Evolutionary conservation across 2,113 vertebrate species (phyloP).

Genomic region (Chlamydotis undulata): DNA sequence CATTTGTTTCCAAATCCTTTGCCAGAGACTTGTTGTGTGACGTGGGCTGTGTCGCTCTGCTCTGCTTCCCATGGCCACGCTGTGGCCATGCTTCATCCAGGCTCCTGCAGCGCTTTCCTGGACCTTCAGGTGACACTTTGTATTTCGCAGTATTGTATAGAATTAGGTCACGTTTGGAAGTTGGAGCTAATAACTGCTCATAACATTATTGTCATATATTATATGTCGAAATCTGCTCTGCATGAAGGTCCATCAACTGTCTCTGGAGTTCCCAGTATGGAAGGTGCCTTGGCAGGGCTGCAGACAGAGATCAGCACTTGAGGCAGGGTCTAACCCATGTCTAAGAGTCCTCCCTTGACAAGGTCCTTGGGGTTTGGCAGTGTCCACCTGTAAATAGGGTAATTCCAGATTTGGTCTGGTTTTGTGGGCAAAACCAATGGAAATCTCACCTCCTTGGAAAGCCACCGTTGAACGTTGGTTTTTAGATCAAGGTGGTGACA

Average conservation of each 20-base stretch:
- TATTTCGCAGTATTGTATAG: background rate
- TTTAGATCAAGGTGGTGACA: background rate
- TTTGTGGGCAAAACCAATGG: background rate
- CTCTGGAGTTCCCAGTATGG: background rate
- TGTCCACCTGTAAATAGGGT: background rate
- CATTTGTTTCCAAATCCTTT: background rate
- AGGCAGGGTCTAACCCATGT: background rate
- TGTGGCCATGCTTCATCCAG: background rate
- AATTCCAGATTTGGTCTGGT: background rate
- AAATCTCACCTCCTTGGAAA: background rate
- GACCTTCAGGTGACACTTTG: background rate
- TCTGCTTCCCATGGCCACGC: background rate
- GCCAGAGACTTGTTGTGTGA: background rate
- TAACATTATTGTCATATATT: background rate
- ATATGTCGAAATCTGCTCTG: background rate
- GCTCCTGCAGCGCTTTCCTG: background rate
- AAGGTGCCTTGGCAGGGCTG: background rate
- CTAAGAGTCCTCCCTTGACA: background rate
- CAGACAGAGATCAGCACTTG: background rate
- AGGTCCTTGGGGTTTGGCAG: background rate
- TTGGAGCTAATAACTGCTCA: background rate
- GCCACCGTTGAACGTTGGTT: background rate
- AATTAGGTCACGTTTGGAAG: background rate
- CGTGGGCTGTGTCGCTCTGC: rapidly evolving
- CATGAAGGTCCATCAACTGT: rapidly evolving